Base-by-base conservation (phyloP, 37 sponge, comb jelly and placozoan species). In the Aplysina aerophoba region DNA sequence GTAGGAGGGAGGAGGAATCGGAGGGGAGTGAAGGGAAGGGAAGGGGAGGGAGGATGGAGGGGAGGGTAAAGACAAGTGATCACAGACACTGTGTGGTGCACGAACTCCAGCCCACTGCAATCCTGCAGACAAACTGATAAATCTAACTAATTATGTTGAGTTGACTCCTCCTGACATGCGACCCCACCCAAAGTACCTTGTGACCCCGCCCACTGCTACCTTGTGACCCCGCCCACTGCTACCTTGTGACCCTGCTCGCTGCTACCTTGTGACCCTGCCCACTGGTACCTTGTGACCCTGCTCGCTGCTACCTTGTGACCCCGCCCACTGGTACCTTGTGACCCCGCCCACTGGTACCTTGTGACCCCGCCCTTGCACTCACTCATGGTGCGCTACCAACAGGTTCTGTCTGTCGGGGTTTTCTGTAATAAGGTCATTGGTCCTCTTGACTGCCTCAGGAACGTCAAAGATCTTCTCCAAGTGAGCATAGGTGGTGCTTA, bases 391-490 rank as follows among this genome's bases (percentile, higher is more conserved):
- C 24, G 94, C 94, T 28, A 84, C 84, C 28, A 94, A 81, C 21
- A 94, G 81, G 28, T 74, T 68, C 78, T 75, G 78, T 19, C 25
- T 38, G 44, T 41, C 53, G 0, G n/a, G 50, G 22, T 77, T 84
- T 14, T 85, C 41, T 24, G 88, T 36, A 13, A 94, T 85, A 37
- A 94, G 89, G 12, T 88, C 87, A 12, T 87, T 59, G 12, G 88
- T 93, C 54, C 85, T 84, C 50, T 54, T 38, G 22, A 89, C 88
- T 11, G 84, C 90, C 27, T 84, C 59, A 27, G 90, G 95, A 0
- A 95, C 92, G 79, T 85, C 88, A 87, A 91, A 91, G 55, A 95
- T 95, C 71, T 95, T 95, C 60, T 91, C 85, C 78, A 95, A 64
- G 78, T 95, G 95, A 17, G 71, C 79, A 36, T 80, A 86, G 20